Base-by-base conservation (phyloP, 2,113 vertebrate genomes). In the Mellivora capensis region DNA sequence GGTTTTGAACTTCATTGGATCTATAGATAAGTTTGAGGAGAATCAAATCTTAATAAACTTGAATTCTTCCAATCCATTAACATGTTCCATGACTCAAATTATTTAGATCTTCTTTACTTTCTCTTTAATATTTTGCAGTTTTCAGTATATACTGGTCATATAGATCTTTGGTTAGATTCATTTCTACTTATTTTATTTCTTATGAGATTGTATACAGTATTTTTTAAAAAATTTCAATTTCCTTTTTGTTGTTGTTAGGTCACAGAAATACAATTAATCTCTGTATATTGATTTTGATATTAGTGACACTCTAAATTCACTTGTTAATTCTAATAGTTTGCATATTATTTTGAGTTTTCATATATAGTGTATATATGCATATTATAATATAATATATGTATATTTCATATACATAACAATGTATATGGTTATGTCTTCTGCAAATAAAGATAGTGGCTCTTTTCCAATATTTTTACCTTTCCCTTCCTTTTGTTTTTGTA, bases 111-210 rank as follows among this genome's bases (percentile, higher is more conserved):
- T 90, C 39, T 67, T 67, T 67, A 85, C 74, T 61, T 96, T 79
- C 27, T 64, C 59, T 85, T 69, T 61, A 81, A 54, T 81, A 89
- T 57, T 94, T 95, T 62, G 2, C 54, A 72, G 44, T 91, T 79
- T 87, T 91, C 44, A 57, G 0, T 15, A 1, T 37, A 67, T 34
- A 76, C 1, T 42, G 21, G 6, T 37, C 31, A 82, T 42, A 81
- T 4, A 37, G 1, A 71, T 69, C 12, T 71, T 86, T 67, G 64
- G 34, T 88, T 64, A 91, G 42, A 49, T 37, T 44, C 21, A 57
- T 85, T 95, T 87, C 37, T 92, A 54, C 3, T 91, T 76, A 89
- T 57, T 76, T 95, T 47, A 47, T 69, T 92, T 94, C 92, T 90
- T 67, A 71, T 86, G 61, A 81, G 34, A 57, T 20, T 69, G 6